A percentile compares a stretch with the other conserved stretches of the same genome.
Evolutionary conservation across 2,113 vertebrate species (phyloP).

Genomic region (Azemiops feae): DNA sequence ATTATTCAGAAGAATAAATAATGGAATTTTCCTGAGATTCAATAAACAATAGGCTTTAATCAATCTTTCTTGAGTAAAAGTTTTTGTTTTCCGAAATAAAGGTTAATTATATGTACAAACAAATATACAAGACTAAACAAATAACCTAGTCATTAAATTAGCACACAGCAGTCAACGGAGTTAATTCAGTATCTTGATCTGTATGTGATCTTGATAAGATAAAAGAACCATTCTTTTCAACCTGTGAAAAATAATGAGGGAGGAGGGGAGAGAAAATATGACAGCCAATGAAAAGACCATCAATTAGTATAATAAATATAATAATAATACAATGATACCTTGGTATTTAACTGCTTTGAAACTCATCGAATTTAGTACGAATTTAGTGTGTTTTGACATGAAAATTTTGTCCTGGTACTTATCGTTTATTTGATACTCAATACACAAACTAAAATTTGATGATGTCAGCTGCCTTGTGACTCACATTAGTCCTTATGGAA

Average conservation of each 20-base stretch:
- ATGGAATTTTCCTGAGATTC: slow-evolving; percentile 38
- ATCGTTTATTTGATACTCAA: not conserved
- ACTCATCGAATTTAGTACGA: not conserved
- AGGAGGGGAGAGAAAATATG: not conserved
- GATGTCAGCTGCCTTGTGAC: not conserved
- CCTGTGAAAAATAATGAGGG: slow-evolving; percentile 62
- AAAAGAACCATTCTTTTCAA: slow-evolving; percentile 77
- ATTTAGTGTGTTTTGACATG: not conserved
- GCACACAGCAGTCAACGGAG: slow-evolving; percentile 28
- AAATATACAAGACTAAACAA: slow-evolving; percentile 65
- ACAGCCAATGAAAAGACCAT: not conserved
- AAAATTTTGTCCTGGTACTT: not conserved
- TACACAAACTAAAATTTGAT: not conserved
- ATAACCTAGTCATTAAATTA: slow-evolving; percentile 27
- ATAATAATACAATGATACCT: not conserved
- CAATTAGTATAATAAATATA: not conserved
- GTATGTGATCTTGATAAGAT: slow-evolving; percentile 82
- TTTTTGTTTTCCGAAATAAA: slow-evolving; percentile 47
- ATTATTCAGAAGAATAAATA: not conserved
- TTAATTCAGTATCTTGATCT: slow-evolving; percentile 38
- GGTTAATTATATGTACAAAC: slow-evolving; percentile 72
- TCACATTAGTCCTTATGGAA: not conserved
- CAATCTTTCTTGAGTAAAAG: slow-evolving; percentile 64
- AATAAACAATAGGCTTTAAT: slow-evolving; percentile 53
- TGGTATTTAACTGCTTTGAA: not conserved